Evolutionary conservation across 2,113 vertebrate species (phyloP).

Genomic region (Hippocampus mohnikei): DNA sequence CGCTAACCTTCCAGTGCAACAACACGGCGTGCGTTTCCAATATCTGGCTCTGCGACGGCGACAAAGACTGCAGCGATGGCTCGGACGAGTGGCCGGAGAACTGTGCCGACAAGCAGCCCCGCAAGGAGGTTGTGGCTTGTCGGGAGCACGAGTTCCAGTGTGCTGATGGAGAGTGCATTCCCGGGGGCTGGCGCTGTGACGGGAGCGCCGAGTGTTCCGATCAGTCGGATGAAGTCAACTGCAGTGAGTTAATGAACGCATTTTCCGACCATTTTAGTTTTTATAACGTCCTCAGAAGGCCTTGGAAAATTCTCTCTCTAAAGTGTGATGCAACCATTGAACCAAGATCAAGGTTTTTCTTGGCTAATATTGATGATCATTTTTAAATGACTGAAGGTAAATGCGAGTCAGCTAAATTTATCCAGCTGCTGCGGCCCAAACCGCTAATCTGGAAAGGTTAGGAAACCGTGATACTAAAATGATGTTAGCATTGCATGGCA

Average conservation of each 20-base stretch:
- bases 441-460: no score
- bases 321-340: neutral
- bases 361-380: neutral
- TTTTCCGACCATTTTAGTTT: neutral
- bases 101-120: constrained; percentile 42
- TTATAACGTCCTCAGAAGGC: neutral
- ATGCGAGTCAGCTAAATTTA: no score
- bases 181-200: constrained; percentile 78
- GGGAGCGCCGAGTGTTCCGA: constrained; percentile 74
- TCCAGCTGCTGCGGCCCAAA: no score
- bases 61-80: constrained; percentile 76
- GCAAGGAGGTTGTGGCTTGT: constrained; percentile 42
- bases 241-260: constrained; percentile 69
- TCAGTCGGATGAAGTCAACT: constrained; percentile 78
- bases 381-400: neutral
- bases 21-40: constrained; percentile 68
- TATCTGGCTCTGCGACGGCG: constrained; percentile 79
- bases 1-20: constrained; percentile 75
- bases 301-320: neutral
- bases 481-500: neutral
- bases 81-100: constrained; percentile 78
- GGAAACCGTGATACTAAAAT: no score
- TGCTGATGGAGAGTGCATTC: constrained; percentile 75
- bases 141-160: constrained; percentile 73
- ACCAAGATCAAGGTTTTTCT: neutral